A percentile compares a stretch with the other conserved stretches of the same genome.
These are phyloP conservation scores for Pelochelys cantorii DNA, from an alignment of 2,797 vertebrate genomes.

Conservation along the genomic window DNA sequence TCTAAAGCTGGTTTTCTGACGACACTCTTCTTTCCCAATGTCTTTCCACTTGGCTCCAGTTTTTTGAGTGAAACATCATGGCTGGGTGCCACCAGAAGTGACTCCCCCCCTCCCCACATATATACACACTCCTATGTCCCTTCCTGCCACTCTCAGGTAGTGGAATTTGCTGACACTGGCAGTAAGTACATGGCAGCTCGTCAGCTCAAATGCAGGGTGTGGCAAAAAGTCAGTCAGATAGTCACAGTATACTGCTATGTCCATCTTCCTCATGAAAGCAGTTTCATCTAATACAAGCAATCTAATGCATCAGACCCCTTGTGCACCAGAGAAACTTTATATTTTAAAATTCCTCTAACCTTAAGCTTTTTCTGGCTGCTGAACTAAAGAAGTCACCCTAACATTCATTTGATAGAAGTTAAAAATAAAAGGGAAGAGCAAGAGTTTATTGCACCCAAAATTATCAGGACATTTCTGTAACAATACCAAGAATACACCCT, in stretches of 20 bases:
- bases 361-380: conserved; percentile 14
- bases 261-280: conserved; percentile 61
- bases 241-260: conserved; percentile 78
- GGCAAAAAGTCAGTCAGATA: conserved; percentile 74
- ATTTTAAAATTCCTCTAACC: conserved; percentile 7
- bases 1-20: conserved; percentile 60
- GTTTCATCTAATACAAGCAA: conserved; percentile 30
- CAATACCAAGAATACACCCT: background rate
- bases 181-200: conserved; percentile 68
- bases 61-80: conserved; percentile 74
- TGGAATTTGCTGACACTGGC: conserved; percentile 85
- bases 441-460: conserved; percentile 37
- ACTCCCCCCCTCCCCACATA: conserved; percentile 35
- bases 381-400: conserved; percentile 42
- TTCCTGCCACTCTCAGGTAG: conserved; percentile 78
- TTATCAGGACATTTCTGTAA: background rate
- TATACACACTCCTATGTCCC: background rate
- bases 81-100: conserved; percentile 74
- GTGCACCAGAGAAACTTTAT: background rate
- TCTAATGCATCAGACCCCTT: background rate
- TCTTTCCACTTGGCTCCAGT: conserved; percentile 61
- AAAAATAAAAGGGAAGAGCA: conserved; percentile 35
- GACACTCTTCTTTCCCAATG: conserved; percentile 30
- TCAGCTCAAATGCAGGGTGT: conserved; percentile 76
- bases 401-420: background rate